Percentiles rank a stretch among this genome's conserved stretches.
These are phyloP conservation scores for Syndactyla subalaris DNA, from an alignment of 2,797 vertebrate species.

Conservation along the genomic window DNA sequence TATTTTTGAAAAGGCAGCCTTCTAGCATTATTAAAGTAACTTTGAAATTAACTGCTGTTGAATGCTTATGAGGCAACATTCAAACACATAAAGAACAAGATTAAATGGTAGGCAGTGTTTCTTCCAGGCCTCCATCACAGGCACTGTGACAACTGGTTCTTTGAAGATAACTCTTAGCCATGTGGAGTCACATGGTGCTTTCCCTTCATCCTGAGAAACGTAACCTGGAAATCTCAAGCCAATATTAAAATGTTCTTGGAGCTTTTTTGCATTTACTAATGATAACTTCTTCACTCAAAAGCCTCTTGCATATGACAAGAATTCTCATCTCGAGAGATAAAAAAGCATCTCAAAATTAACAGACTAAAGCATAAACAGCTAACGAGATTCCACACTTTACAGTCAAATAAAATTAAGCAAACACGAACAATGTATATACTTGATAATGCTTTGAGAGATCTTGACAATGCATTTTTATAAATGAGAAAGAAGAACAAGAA, in stretches of 20 bases:
- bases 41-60: background rate
- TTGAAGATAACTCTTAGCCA: constrained; percentile 5
- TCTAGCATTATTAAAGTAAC: background rate
- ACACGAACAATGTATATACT: background rate
- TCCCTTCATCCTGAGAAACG: background rate
- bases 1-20: background rate
- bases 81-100: background rate
- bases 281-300: constrained; percentile 1
- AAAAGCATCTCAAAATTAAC: background rate
- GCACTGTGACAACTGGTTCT: background rate
- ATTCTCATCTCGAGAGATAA: background rate
- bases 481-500: background rate
- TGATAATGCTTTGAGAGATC: background rate
- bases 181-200: background rate
- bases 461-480: background rate
- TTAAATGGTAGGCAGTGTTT: background rate
- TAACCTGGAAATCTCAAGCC: background rate
- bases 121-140: background rate
- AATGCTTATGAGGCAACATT: background rate
- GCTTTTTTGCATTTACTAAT: background rate
- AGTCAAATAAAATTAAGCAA: background rate
- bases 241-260: background rate
- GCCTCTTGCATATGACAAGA: background rate
- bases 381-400: background rate
- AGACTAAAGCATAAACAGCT: background rate